Evolutionary conservation across 2,888 invertebrate species (phyloP), one percentile per base, ranked within the genome.

Genomic region (Odontothrips loti): DNA sequence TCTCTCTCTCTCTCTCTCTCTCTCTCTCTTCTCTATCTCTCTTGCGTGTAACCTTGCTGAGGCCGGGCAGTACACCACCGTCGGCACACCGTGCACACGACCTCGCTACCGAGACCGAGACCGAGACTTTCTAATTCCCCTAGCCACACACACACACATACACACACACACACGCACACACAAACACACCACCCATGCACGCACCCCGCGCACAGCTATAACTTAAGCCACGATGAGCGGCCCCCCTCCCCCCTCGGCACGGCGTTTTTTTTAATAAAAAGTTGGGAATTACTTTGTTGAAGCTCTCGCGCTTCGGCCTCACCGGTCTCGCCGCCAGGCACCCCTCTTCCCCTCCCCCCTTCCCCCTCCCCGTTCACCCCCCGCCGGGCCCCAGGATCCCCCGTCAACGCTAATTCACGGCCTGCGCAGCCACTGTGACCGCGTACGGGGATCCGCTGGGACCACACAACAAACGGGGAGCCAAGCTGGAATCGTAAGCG

Each of bases 221-320:
- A 23, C 27, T 23, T 75, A 27, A 12, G 68, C 68, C 68, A 75
- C 23, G 68, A 75, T 75, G 23, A 27, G 68, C 27, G 15, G 68
- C 1, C 27, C 68, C 27, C 27, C 68, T 10, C 68, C 1, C 27
- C 68, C 27, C 23, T 0, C 68, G 27, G 27, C 68, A 27, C 68
- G 9, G 68, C 34, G 34, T 2, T 43, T 2, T 2, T 43, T 43
- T 75, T 75, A 75, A 75, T 43, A 43, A 75, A 75, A 75, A 75
- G 68, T 75, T 75, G 68, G 27, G 27, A 75, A 75, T 75, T 23
- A 75, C 68, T 75, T 75, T 75, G 68, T n/a, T 27, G 68, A 75
- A 27, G 23, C 68, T 1, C 68, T 43, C 10, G 23, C 68, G 11
- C 23, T 12, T 8, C 68, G 1, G 51, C 17, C 15, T 51, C 51